These are phyloP conservation scores for Phyllopteryx taeniolatus DNA, from an alignment of 2,113 vertebrate species.

Conservation along the genomic window DNA sequence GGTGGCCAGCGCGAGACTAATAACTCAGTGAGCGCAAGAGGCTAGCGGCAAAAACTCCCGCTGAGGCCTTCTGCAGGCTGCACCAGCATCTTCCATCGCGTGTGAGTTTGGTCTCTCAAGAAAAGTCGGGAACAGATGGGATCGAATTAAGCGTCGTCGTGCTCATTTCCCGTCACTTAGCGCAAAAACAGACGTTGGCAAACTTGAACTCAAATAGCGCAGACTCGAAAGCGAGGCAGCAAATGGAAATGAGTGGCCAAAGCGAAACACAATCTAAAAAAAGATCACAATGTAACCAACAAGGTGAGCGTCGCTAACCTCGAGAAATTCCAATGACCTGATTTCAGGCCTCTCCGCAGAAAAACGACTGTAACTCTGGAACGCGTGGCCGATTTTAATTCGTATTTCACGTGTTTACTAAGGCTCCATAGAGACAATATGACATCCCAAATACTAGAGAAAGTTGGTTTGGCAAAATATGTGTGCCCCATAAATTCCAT, in stretches of 20 bases:
- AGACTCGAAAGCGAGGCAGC: background rate
- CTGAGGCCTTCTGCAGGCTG: background rate
- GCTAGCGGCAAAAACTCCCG: slow-evolving; percentile 3
- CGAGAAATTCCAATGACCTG: too few species aligned
- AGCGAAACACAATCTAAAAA: background rate
- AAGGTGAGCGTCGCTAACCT: too few species aligned
- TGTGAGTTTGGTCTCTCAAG: background rate
- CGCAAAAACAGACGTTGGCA: background rate
- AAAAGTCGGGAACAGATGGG: background rate
- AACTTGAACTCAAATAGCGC: background rate
- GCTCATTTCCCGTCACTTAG: background rate
- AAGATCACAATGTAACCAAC: too few species aligned
- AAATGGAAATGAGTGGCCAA: background rate
- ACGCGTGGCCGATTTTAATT: too few species aligned
- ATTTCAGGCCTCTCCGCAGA: too few species aligned
- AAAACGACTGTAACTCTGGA: too few species aligned
- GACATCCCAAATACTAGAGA: too few species aligned
- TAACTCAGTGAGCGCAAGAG: background rate
- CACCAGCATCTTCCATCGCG: background rate
- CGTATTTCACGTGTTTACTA: too few species aligned
- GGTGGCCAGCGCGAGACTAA: background rate
- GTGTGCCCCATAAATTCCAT: too few species aligned
- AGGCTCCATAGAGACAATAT: too few species aligned
- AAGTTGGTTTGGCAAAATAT: too few species aligned
- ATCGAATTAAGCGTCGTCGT: background rate